Evolutionary conservation across 2,888 invertebrate genomes (phyloP), one percentile per base, ranked within the genome.

Genomic region (Himalopsyche anomala): DNA sequence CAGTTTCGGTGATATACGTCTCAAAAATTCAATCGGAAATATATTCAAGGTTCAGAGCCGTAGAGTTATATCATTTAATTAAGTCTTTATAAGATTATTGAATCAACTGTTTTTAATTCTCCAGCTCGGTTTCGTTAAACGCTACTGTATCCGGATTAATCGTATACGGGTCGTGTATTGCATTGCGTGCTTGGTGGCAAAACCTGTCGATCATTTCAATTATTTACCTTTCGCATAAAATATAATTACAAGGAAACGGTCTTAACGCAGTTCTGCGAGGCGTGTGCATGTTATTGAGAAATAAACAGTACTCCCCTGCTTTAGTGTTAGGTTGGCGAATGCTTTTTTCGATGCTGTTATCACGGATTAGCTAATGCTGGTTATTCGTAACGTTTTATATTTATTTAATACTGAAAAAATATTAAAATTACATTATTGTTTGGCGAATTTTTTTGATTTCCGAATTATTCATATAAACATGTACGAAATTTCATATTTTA

Each of bases 161-260:
- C 9, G 19, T 62, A 62, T 28, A 62, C 62, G 28, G 28, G 62
- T 62, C 19, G 62, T 62, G 62, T 62, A 19, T 62, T 62, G 62
- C 62, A 19, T 62, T 62, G 62, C 62, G 62, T 62, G 62, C 62
- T 28, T 62, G 62, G 62, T 11, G n/a, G 62, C 15, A 62, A 62
- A 28, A 62, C 62, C 62, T 62, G 62, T 62, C 62, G 62, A 62
- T 62, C 62, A 62, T 62, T 62, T 62, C 19, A 62, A 62, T 62
- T 62, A 62, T 62, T 62, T 62, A 62, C 62, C 62, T 62, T 62
- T 62, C 62, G 19, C 62, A 62, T 62, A 62, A 62, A 62, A 62
- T 62, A 62, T 62, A 62, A 62, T 62, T 62, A 62, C 62, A 62
- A 62, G 62, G 28, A 62, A 62, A 62, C 62, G 28, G 62, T 62